Evolutionary conservation across 2,797 vertebrate genomes (phyloP).

Genomic region (Holocentrus rufus): DNA sequence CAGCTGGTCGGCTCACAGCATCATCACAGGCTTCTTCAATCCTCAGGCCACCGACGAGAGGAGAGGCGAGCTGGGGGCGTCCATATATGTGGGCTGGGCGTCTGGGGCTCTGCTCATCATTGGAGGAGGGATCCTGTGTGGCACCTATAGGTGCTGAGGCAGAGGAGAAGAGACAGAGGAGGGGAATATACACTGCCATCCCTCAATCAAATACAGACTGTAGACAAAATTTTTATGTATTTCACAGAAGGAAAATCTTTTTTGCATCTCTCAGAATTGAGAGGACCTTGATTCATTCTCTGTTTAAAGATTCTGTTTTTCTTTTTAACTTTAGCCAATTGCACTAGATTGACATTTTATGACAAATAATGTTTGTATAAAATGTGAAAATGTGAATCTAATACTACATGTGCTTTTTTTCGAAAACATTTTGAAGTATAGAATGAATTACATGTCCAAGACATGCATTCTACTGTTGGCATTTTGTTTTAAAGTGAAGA

Average conservation of each 20-base stretch:
- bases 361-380: not conserved
- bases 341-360: constrained; percentile 12
- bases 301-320: constrained; percentile 7
- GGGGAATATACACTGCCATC: not conserved
- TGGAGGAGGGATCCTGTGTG: constrained; percentile 78
- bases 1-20: constrained; percentile 78
- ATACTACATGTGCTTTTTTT: not conserved
- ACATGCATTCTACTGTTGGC: not conserved
- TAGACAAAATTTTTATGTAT: not conserved
- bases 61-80: constrained; percentile 80
- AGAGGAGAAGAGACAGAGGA: not conserved
- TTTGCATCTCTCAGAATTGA: not conserved
- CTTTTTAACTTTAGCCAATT: constrained; percentile 18
- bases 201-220: not conserved
- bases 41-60: constrained; percentile 51
- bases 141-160: constrained; percentile 74
- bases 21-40: constrained; percentile 80
- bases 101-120: constrained; percentile 79
- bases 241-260: constrained; percentile 1
- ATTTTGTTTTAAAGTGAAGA: constrained; percentile 9
- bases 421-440: not conserved
- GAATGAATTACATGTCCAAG: not conserved
- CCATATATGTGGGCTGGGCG: constrained; percentile 82
- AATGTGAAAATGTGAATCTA: not conserved
- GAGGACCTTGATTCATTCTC: not conserved